A percentile compares a stretch with the other conserved stretches of the same genome.
Evolutionary conservation across 2,888 invertebrate species (phyloP).

Genomic region (Pristionchus fissidentatus): DNA sequence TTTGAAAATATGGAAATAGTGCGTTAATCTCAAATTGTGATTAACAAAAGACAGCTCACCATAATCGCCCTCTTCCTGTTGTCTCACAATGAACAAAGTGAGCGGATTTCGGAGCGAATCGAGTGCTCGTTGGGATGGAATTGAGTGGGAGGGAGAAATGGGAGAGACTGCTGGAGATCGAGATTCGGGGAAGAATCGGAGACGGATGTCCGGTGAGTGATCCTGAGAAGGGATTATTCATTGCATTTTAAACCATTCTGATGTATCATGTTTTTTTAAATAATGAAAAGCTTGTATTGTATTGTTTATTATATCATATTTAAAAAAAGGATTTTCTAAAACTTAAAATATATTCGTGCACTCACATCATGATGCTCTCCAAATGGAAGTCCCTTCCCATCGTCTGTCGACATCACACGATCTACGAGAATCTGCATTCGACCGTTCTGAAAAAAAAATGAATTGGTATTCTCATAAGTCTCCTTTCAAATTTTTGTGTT

Average conservation of each 20-base stretch:
- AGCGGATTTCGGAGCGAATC: conserved; percentile 19
- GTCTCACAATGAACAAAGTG: conserved; percentile 27
- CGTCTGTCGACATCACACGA: conserved; percentile 53
- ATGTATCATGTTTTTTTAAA: not conserved
- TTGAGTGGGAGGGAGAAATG: not conserved
- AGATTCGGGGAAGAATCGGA: conserved; percentile 34
- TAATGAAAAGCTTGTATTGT: not conserved
- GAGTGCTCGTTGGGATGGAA: conserved; percentile 13
- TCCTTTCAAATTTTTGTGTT: no score
- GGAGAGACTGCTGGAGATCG: not conserved
- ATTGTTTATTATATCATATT: not conserved
- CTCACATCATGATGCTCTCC: conserved; percentile 43
- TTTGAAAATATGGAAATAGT: not conserved
- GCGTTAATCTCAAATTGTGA: not conserved
- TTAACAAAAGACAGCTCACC: not conserved
- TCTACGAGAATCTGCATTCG: conserved; percentile 60
- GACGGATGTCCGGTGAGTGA: conserved; percentile 31
- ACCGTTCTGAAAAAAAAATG: not conserved
- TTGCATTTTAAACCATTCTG: no score
- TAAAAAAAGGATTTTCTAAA: not conserved
- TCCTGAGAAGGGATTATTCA: no score
- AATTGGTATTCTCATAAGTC: not conserved
- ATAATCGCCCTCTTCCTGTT: conserved; percentile 42
- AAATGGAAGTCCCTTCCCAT: conserved; percentile 61
- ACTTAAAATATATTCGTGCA: not conserved